Percentiles rank a stretch among this genome's conserved stretches.
These are phyloP conservation scores for Anguilla rostrata DNA, from an alignment of 2,113 vertebrate species.

Conservation along the genomic window DNA sequence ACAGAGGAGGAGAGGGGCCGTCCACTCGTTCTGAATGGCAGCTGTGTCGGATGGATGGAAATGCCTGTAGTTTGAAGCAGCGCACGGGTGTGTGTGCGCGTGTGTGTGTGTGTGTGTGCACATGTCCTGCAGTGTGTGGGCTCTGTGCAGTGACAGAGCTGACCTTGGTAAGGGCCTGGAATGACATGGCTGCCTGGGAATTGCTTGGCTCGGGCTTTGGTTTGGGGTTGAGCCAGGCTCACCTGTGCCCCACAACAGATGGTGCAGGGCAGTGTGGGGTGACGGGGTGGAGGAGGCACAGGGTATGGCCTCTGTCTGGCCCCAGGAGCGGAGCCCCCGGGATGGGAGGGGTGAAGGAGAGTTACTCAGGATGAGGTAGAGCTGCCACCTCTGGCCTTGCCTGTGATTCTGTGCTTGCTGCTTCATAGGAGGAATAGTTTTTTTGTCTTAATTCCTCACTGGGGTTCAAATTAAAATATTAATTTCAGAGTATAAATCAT, in stretches of 20 bases:
- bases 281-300: neutral
- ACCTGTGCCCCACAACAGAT: slow-evolving; percentile 1
- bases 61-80: slow-evolving; percentile 56
- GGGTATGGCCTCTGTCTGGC: neutral
- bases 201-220: neutral
- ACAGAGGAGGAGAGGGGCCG: slow-evolving; percentile 57
- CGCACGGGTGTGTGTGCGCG: neutral
- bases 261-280: neutral
- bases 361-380: neutral
- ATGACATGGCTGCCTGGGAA: neutral
- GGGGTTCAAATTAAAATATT: neutral
- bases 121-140: neutral
- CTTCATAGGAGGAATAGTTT: too few species aligned
- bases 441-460: too few species aligned
- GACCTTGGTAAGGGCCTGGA: neutral
- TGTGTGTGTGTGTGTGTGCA: neutral
- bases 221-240: neutral
- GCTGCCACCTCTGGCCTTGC: neutral
- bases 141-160: neutral
- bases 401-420: neutral
- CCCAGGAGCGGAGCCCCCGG: neutral
- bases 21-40: slow-evolving; percentile 59
- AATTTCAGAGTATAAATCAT: neutral
- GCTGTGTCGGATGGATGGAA: slow-evolving; percentile 53
- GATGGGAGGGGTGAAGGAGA: neutral